Conservation (phyloP, 2,888 invertebrate species). For the Ischnura elegans region DNA sequence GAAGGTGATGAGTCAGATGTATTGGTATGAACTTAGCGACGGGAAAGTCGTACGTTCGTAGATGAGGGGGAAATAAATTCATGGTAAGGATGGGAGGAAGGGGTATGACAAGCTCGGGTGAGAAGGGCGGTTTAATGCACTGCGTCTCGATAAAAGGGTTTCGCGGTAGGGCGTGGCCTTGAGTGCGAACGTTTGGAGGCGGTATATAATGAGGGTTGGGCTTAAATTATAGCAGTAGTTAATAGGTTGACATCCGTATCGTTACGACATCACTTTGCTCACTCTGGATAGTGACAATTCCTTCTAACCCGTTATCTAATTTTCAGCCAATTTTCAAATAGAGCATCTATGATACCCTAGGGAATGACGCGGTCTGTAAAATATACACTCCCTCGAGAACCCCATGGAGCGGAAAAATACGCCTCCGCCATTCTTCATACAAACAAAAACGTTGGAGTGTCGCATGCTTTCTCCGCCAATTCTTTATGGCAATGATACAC, state of each 20-base stretch:
- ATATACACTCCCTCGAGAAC: neutral
- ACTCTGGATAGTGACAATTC: neutral
- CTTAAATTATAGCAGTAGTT: neutral
- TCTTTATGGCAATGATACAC: no score
- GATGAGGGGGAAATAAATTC: conserved; percentile 9
- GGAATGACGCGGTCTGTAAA: neutral
- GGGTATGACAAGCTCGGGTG: neutral
- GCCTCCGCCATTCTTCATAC: neutral
- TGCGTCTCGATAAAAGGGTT: neutral
- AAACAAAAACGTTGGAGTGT: no score
- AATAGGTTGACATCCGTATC: neutral
- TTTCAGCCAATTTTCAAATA: neutral
- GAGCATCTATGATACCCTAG: neutral
- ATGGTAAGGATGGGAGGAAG: neutral
- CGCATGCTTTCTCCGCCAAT: no score
- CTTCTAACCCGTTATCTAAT: neutral
- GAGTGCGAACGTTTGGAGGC: neutral
- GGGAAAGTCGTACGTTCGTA: neutral
- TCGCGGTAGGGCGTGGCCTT: neutral
- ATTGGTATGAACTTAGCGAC: neutral
- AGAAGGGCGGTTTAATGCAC: neutral
- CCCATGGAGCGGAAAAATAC: neutral
- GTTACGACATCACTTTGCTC: neutral
- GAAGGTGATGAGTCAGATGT: conserved; percentile 6
- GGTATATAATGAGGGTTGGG: neutral